Conservation (phyloP, 2,797 vertebrate species). For the Molothrus aeneus region DNA sequence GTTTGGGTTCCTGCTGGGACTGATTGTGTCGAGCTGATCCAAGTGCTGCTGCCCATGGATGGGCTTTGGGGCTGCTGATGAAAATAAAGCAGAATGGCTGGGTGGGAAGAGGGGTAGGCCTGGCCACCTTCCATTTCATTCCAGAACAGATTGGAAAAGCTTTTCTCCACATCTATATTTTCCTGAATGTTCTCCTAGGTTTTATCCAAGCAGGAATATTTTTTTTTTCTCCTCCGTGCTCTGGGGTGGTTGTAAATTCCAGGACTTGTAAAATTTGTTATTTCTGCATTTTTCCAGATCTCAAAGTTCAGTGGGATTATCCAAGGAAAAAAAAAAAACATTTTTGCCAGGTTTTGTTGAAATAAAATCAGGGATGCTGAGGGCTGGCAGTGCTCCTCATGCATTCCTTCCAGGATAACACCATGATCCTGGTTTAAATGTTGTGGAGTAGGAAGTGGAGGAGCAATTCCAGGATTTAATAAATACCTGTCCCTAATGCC, state of each 20-base stretch:
- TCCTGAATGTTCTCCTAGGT: not conserved
- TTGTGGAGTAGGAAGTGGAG: not conserved
- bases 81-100: not conserved
- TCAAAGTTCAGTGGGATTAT: not conserved
- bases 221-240: not conserved
- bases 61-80: not conserved
- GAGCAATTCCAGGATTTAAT: not conserved
- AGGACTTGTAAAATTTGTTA: not conserved
- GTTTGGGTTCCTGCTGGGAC: not conserved
- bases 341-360: not conserved
- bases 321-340: not conserved
- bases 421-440: rapidly evolving
- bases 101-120: not conserved
- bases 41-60: not conserved
- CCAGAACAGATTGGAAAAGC: not conserved
- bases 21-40: not conserved
- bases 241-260: not conserved
- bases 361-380: not conserved
- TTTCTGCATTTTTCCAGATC: not conserved
- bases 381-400: not conserved
- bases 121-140: not conserved
- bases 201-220: not conserved
- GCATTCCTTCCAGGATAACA: not conserved
- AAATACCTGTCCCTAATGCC: not conserved
- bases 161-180: not conserved